These are phyloP conservation scores for Piaya cayana DNA, from an alignment of 2,113 vertebrate species.

Conservation along the genomic window DNA sequence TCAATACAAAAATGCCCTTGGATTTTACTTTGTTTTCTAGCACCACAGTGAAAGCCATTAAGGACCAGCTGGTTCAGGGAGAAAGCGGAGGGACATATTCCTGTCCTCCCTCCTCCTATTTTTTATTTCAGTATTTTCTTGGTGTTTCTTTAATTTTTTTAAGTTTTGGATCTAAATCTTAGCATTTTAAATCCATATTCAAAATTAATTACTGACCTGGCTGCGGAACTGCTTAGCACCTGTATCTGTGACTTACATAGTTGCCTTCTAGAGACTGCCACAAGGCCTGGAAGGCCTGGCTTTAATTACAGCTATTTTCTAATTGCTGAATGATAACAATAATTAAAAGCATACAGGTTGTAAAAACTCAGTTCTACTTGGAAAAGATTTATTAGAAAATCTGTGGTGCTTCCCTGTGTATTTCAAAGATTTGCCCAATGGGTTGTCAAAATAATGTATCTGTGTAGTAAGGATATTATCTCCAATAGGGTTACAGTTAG, in stretches of 20 bases:
- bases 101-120: rapidly evolving
- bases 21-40: background rate
- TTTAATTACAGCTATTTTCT: background rate
- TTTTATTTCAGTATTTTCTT: background rate
- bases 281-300: background rate
- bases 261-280: background rate
- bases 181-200: background rate
- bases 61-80: background rate
- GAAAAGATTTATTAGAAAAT: background rate
- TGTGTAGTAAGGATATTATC: background rate
- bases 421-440: background rate
- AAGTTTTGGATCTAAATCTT: background rate
- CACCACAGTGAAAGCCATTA: too few relatives aligned
- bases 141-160: background rate
- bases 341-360: background rate
- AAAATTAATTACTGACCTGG: background rate
- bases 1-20: background rate
- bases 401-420: background rate
- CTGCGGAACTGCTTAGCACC: background rate
- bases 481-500: background rate
- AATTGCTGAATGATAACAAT: background rate
- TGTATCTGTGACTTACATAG: background rate
- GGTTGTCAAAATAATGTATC: background rate
- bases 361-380: background rate
- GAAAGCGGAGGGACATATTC: background rate